These are phyloP conservation scores for Pachymerium ferrugineum DNA, from an alignment of 2,888 invertebrate genomes.

Conservation along the genomic window DNA sequence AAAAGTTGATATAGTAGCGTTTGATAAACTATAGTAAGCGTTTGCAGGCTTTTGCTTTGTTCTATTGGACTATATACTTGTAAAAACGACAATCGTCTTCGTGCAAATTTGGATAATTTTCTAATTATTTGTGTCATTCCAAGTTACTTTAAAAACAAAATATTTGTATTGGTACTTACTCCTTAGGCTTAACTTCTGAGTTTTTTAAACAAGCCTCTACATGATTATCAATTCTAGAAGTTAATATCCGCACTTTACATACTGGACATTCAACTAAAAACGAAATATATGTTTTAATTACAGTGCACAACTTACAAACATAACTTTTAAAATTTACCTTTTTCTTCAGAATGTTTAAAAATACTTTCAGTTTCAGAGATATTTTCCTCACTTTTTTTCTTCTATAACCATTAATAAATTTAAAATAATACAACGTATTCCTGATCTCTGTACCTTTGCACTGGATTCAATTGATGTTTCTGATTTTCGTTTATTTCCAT, in stretches of 20 bases:
- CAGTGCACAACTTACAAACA: background rate
- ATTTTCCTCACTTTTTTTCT: slow-evolving; percentile 42
- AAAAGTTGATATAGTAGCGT: no score
- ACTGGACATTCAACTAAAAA: slow-evolving; percentile 48
- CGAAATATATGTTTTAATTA: no score
- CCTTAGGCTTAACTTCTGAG: slow-evolving; percentile 38
- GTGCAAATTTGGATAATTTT: no score
- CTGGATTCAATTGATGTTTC: background rate
- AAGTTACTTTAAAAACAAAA: no score
- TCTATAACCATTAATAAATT: slow-evolving; percentile 43
- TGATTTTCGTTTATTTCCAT: background rate
- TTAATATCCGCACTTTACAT: slow-evolving; percentile 49
- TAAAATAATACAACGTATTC: no score
- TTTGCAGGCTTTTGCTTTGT: no score
- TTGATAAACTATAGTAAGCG: no score
- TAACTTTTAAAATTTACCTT: background rate
- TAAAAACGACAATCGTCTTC: no score
- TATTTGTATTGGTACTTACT: background rate
- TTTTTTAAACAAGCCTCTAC: slow-evolving; percentile 52
- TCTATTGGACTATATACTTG: no score
- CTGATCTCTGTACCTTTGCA: background rate
- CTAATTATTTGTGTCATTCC: no score
- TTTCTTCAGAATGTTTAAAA: background rate
- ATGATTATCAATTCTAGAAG: slow-evolving; percentile 50
- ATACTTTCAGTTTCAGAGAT: background rate